Conservation (phyloP, 2,113 vertebrate genomes). For the Onychorhynchus coronatus region DNA sequence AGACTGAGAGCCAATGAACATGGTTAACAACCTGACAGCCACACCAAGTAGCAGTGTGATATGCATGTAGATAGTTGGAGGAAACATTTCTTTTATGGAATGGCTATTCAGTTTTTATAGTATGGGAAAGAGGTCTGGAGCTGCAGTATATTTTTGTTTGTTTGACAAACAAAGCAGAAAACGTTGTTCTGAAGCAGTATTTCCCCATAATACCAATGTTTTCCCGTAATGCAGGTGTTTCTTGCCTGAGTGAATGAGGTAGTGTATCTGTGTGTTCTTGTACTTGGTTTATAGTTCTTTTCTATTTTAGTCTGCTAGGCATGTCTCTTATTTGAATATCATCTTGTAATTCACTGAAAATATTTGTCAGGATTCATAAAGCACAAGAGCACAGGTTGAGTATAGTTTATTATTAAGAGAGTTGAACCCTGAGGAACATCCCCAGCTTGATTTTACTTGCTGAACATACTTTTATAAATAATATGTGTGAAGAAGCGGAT, state of each 20-base stretch:
- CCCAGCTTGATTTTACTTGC: background rate
- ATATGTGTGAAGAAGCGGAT: background rate
- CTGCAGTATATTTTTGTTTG: background rate
- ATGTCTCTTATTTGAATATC: background rate
- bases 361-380: background rate
- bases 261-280: background rate
- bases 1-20: background rate
- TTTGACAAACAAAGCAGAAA: conserved; percentile 3
- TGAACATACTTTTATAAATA: background rate
- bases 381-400: background rate
- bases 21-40: background rate
- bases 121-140: background rate
- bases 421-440: background rate
- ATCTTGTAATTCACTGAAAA: background rate
- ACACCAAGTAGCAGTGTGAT: background rate
- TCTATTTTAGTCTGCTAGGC: background rate
- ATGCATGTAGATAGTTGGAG: background rate
- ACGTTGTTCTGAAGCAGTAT: background rate
- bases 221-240: background rate
- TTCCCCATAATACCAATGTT: background rate
- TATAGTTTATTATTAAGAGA: background rate
- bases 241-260: background rate
- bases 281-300: background rate
- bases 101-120: background rate
- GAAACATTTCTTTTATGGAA: background rate